phyloP scores from a whole-genome alignment of 2,888 invertebrate species.

The Stegana nigrithorax region DNA sequence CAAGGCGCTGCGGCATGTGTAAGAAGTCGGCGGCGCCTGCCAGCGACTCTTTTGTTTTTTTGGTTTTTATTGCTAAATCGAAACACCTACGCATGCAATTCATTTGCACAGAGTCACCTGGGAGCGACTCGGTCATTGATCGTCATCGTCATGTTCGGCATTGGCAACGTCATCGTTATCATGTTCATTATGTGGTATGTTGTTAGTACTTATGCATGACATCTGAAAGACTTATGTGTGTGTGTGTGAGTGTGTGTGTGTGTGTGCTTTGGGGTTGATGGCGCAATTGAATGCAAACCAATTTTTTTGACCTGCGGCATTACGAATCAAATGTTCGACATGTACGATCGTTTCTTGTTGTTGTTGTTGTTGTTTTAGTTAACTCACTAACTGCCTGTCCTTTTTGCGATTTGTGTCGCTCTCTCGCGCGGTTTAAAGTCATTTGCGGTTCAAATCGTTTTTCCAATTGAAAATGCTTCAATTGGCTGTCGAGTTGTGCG shows the following conservation, averaged over 20 bases:
- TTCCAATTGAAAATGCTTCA: constrained; percentile 2
- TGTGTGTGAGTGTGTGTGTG: no score
- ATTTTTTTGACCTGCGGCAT: constrained; percentile 38
- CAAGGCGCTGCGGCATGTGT: neutral
- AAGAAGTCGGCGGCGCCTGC: neutral
- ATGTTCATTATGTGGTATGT: no score
- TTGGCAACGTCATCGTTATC: no score
- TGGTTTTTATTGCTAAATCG: no score
- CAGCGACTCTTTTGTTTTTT: no score
- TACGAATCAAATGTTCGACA: constrained; percentile 1
- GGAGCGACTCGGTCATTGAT: constrained; percentile 12
- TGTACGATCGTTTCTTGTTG: no score
- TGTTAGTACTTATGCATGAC: no score
- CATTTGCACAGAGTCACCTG: neutral
- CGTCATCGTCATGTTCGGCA: neutral
- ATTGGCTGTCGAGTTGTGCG: constrained; percentile 15
- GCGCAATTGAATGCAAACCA: constrained; percentile 17
- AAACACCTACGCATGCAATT: constrained; percentile 3
- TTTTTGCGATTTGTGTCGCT: neutral
- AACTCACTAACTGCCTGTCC: no score
- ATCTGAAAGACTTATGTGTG: no score
- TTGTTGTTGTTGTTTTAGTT: no score
- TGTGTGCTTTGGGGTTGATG: neutral
- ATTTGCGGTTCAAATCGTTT: neutral
- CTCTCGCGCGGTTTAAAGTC: neutral